These are phyloP conservation scores for Leguminivora glycinivorella DNA, from an alignment of 1,140 invertebrate species.

Conservation along the genomic window DNA sequence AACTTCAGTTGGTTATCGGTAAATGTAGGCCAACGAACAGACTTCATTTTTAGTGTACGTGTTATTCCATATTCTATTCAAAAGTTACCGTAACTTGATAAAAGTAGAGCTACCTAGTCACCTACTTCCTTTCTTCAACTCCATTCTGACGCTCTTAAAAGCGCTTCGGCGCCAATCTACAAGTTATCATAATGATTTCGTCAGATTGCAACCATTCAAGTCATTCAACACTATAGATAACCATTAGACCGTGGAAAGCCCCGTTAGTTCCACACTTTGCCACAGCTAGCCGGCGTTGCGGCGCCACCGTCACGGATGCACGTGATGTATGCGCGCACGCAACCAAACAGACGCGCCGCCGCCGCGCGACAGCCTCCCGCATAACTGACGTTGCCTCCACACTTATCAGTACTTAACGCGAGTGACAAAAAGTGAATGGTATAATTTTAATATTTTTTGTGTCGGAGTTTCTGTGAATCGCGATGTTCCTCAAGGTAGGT, in stretches of 20 bases:
- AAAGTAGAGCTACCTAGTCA: slow-evolving; percentile 7
- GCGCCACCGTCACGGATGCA: slow-evolving; percentile 54
- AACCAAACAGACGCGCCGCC: slow-evolving; percentile 55
- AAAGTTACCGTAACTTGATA: neutral
- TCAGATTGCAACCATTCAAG: slow-evolving; percentile 37
- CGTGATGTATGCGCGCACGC: slow-evolving; percentile 68
- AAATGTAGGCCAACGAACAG: neutral
- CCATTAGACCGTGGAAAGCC: slow-evolving; percentile 59
- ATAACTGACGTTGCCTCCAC: slow-evolving; percentile 46
- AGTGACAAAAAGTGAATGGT: slow-evolving; percentile 55
- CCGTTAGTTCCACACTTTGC: slow-evolving; percentile 61
- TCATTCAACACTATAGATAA: slow-evolving; percentile 41
- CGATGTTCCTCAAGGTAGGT: slow-evolving; percentile 52
- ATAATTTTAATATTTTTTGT: slow-evolving; percentile 40
- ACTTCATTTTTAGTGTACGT: neutral
- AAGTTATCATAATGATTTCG: slow-evolving; percentile 18
- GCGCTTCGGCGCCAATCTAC: neutral
- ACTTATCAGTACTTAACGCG: slow-evolving; percentile 53
- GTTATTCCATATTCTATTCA: neutral
- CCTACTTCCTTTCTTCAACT: slow-evolving; percentile 2
- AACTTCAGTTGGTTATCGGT: neutral
- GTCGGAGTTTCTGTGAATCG: slow-evolving; percentile 39
- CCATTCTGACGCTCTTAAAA: slow-evolving; percentile 17
- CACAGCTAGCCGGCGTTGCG: slow-evolving; percentile 48
- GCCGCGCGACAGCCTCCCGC: slow-evolving; percentile 68